These are phyloP conservation scores for Drosophila mojavensis DNA, from an alignment of 1,140 invertebrate species.

Conservation along the genomic window DNA sequence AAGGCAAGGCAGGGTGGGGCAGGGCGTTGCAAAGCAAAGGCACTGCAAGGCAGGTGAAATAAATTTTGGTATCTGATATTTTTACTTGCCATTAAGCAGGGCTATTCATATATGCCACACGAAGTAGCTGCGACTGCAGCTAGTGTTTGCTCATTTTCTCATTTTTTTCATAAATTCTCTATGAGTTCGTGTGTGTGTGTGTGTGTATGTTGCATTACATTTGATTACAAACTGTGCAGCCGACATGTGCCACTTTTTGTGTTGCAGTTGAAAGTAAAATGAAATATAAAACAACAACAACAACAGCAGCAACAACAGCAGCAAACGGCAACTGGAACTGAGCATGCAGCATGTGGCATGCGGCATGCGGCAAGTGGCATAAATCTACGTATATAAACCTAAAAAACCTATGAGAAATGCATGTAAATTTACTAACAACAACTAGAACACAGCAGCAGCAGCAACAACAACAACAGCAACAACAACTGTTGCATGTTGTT, in stretches of 20 bases:
- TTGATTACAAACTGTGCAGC: slow-evolving; percentile 74
- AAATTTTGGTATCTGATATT: slow-evolving; percentile 45
- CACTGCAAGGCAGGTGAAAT: slow-evolving; percentile 30
- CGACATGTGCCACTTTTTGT: slow-evolving; percentile 77
- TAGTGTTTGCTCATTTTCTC: slow-evolving; percentile 14
- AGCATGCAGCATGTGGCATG: slow-evolving; percentile 47
- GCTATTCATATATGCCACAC: slow-evolving; percentile 42
- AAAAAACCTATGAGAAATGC: slow-evolving; percentile 45
- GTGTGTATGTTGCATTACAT: slow-evolving; percentile 54
- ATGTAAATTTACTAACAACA: slow-evolving; percentile 50
- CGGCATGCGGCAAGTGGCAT: slow-evolving; percentile 57
- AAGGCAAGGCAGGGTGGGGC: too few relatives aligned
- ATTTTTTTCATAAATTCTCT: slow-evolving; percentile 49
- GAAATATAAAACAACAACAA: slow-evolving; percentile 54
- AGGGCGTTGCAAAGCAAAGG: too few relatives aligned
- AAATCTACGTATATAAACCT: slow-evolving; percentile 60
- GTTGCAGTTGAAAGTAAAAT: slow-evolving; percentile 64
- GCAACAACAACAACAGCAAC: slow-evolving; percentile 20
- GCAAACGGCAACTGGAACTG: slow-evolving; percentile 42
- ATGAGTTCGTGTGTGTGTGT: slow-evolving; percentile 31
- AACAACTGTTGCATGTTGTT: slow-evolving; percentile 51
- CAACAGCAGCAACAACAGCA: slow-evolving; percentile 31
- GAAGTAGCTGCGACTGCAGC: background rate
- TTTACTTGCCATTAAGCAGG: slow-evolving; percentile 51
- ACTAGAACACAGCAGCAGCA: slow-evolving; percentile 58